Percentiles rank a stretch among this genome's conserved stretches.
Conservation (phyloP, 2,113 vertebrate species). For the Chionis minor region DNA sequence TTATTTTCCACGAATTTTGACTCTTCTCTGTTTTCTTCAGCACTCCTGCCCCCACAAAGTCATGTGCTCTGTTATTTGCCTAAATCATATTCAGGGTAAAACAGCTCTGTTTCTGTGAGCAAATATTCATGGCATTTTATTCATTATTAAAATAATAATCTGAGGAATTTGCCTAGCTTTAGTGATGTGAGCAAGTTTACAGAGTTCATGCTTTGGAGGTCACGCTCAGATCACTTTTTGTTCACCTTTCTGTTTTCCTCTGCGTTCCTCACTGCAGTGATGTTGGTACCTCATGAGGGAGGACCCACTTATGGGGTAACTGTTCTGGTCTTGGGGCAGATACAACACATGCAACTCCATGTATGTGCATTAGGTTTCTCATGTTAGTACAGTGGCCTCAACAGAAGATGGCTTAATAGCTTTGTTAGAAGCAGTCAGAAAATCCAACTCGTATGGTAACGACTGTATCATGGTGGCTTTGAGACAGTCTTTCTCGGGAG, state of each 20-base stretch:
- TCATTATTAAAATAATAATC: neutral
- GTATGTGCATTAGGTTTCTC: neutral
- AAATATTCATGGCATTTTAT: conserved; percentile 40
- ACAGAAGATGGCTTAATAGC: neutral
- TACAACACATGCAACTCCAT: neutral
- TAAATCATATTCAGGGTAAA: conserved; percentile 23
- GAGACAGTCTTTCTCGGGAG: neutral
- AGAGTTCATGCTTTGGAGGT: neutral
- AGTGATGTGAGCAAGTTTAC: neutral
- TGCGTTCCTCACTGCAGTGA: neutral
- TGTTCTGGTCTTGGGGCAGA: neutral
- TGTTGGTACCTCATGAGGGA: neutral
- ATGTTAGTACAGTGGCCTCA: neutral
- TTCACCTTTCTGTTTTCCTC: neutral
- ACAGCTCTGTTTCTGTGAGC: conserved; percentile 36
- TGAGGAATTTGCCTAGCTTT: conserved; percentile 24
- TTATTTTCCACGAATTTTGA: neutral
- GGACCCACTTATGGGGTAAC: neutral
- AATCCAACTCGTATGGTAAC: neutral
- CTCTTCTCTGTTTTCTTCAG: neutral
- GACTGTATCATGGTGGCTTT: fast-evolving
- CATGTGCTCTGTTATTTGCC: conserved; percentile 12
- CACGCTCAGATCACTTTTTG: neutral
- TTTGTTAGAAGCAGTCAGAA: neutral
- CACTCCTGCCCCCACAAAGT: conserved; percentile 48